These are phyloP conservation scores for Riptortus pedestris DNA, from an alignment of 1,140 invertebrate genomes.

Conservation along the genomic window DNA sequence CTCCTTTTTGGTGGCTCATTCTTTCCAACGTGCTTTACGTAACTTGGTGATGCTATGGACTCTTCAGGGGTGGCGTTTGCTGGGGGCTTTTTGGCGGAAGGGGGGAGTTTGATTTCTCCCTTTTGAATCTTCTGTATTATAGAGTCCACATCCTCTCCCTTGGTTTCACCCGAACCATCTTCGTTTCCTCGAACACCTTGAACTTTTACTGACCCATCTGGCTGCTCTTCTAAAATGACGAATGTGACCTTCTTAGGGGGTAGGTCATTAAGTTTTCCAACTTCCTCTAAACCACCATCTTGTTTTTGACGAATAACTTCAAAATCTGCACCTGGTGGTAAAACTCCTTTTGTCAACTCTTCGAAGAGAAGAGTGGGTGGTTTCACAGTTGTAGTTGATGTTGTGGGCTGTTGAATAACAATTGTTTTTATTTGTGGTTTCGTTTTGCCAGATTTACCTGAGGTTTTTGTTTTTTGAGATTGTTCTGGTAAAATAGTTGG, in stretches of 20 bases:
- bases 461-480: neutral
- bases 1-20: slow-evolving; percentile 14
- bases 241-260: slow-evolving; percentile 72
- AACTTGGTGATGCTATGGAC: slow-evolving; percentile 24
- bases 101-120: slow-evolving; percentile 66
- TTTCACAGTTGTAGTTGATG: slow-evolving; percentile 37
- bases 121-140: slow-evolving; percentile 69
- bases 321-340: slow-evolving; percentile 64
- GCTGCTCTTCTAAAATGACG: slow-evolving; percentile 71
- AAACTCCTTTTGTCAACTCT: slow-evolving; percentile 60
- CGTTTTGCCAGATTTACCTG: slow-evolving; percentile 20
- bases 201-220: slow-evolving; percentile 70
- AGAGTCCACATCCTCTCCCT: slow-evolving; percentile 58
- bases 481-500: neutral
- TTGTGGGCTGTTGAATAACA: slow-evolving; percentile 30
- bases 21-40: slow-evolving; percentile 34
- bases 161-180: slow-evolving; percentile 56
- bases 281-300: slow-evolving; percentile 57
- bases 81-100: slow-evolving; percentile 38
- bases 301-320: slow-evolving; percentile 62
- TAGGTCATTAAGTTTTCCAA: slow-evolving; percentile 50
- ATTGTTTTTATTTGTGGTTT: slow-evolving; percentile 31
- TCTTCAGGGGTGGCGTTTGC: slow-evolving; percentile 27
- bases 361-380: slow-evolving; percentile 50
- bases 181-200: slow-evolving; percentile 62